Evolutionary conservation across 2,797 vertebrate species (phyloP).

Genomic region (Cyprinella venusta): DNA sequence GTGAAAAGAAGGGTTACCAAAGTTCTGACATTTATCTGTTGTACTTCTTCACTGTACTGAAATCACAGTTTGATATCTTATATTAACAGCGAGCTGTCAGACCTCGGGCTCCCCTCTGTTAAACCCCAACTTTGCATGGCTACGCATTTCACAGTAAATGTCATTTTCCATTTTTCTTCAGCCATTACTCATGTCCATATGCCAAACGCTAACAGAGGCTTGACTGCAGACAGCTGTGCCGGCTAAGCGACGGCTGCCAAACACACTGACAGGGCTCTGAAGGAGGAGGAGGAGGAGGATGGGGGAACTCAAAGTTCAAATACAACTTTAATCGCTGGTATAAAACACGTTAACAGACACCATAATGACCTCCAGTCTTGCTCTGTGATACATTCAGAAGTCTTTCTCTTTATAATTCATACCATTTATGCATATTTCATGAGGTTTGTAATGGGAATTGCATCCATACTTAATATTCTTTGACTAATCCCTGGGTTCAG

Average conservation of each 20-base stretch:
- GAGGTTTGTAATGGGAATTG: constrained; percentile 59
- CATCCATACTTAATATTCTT: constrained; percentile 59
- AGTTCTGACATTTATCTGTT: not conserved
- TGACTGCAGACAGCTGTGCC: constrained; percentile 35
- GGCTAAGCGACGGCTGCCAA: constrained; percentile 29
- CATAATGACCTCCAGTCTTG: constrained; percentile 43
- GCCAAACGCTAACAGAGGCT: constrained; percentile 33
- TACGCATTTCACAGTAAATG: constrained; percentile 7
- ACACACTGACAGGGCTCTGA: constrained; percentile 12
- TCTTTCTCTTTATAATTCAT: constrained; percentile 58
- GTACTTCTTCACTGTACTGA: not conserved
- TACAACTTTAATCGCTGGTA: constrained; percentile 31
- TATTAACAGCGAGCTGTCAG: not conserved
- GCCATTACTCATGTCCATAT: constrained; percentile 32
- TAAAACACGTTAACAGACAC: constrained; percentile 37
- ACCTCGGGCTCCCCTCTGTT: constrained; percentile 34
- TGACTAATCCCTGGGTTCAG: constrained; percentile 44
- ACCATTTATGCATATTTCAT: constrained; percentile 58
- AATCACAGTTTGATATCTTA: constrained; percentile 30
- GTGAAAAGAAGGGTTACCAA: not conserved
- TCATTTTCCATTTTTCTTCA: constrained; percentile 41
- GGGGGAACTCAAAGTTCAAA: constrained; percentile 36
- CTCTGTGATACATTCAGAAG: constrained; percentile 41
- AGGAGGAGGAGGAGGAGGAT: not conserved
- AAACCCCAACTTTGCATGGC: constrained; percentile 6